Evolutionary conservation across 2,888 invertebrate species (phyloP).

Genomic region (Junonia oenone): DNA sequence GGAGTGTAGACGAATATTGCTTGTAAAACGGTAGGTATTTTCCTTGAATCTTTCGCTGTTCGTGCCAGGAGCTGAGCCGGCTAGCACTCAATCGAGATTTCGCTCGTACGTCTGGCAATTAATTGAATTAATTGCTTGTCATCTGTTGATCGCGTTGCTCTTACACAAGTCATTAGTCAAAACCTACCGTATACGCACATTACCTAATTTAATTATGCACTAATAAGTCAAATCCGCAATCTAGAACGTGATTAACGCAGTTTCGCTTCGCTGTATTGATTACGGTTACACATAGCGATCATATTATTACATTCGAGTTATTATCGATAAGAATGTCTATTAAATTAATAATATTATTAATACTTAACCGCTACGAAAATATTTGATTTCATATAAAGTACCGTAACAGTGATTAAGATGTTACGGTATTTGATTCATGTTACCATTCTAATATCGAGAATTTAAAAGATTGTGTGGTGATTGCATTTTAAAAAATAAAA

Average conservation of each 20-base stretch:
- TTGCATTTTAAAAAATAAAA: no score
- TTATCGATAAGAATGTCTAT: no score
- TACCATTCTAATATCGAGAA: no score
- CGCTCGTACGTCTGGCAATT: conserved; percentile 44
- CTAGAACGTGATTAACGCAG: conserved; percentile 43
- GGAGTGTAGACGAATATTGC: not conserved
- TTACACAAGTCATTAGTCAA: conserved; percentile 64
- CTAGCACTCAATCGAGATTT: conserved; percentile 22
- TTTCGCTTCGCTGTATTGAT: conserved; percentile 19
- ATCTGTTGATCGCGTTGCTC: conserved; percentile 63
- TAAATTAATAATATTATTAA: no score
- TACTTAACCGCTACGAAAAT: no score
- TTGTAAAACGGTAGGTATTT: not conserved
- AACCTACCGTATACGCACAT: conserved; percentile 40
- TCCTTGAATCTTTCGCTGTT: not conserved
- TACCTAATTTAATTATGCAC: conserved; percentile 44
- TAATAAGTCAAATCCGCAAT: conserved; percentile 53
- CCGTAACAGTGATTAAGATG: no score
- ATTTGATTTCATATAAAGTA: no score
- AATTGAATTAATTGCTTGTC: conserved; percentile 70
- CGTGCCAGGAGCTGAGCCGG: conserved; percentile 18
- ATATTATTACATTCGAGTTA: not conserved
- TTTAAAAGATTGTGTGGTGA: no score
- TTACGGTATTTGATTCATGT: no score
- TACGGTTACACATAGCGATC: not conserved